Conservation (phyloP, 2,797 vertebrate species). For the Dendrocincla tyrannina region DNA sequence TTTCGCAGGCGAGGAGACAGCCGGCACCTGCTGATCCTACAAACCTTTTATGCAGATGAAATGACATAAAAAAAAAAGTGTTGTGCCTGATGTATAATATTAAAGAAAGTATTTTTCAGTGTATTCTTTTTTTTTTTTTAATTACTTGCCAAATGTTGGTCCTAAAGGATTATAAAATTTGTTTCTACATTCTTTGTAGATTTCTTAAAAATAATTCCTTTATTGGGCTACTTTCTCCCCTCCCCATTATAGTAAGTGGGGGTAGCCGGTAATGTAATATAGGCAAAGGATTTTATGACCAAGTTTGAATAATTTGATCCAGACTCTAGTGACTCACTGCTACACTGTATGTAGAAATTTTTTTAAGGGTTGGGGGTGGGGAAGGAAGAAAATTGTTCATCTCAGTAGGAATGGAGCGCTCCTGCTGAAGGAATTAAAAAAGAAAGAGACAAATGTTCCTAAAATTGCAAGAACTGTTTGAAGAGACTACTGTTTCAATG, state of each 20-base stretch:
- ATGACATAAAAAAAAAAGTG: conserved; percentile 65
- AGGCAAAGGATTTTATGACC: conserved; percentile 67
- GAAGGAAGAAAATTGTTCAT: conserved; percentile 56
- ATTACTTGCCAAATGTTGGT: conserved; percentile 83
- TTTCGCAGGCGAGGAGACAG: conserved; percentile 41
- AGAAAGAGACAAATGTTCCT: conserved; percentile 55
- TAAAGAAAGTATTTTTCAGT: conserved; percentile 86
- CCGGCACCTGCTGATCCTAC: conserved; percentile 64
- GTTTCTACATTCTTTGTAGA: conserved; percentile 76
- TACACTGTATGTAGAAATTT: conserved; percentile 70
- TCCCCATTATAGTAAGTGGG: conserved; percentile 66
- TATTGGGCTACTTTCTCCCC: conserved; percentile 48
- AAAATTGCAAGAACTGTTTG: conserved; percentile 67
- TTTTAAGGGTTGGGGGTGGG: conserved; percentile 56
- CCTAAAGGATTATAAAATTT: conserved; percentile 76
- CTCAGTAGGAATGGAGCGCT: conserved; percentile 61
- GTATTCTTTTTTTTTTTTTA: conserved; percentile 75
- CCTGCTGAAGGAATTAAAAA: conserved; percentile 65
- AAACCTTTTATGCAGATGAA: conserved; percentile 77
- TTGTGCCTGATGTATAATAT: conserved; percentile 85
- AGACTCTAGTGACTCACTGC: conserved; percentile 70
- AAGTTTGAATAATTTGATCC: conserved; percentile 66
- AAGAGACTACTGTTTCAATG: conserved; percentile 78
- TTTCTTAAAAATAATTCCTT: conserved; percentile 69
- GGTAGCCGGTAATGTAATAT: conserved; percentile 71